Base-by-base conservation (phyloP, 2,797 vertebrate genomes). In the Phalanger gymnotis region DNA sequence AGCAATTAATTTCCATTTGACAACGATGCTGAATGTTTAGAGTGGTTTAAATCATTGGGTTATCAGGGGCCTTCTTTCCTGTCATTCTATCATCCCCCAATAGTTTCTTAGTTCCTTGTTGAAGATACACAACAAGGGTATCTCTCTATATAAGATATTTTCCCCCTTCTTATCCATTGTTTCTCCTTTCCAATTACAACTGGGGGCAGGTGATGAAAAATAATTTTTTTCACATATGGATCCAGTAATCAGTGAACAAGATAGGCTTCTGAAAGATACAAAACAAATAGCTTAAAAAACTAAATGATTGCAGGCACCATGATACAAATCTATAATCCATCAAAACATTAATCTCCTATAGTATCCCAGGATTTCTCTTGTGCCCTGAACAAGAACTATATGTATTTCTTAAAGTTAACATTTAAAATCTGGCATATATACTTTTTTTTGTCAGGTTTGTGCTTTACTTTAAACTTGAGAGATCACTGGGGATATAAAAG, bases 401-500 rank as follows among this genome's bases (percentile, higher is more conserved):
- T 96, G 47, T 96, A 95, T 98, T 97, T 90, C 96, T 98, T 97
- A 97, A 98, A 97, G 97, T 91, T 96, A 96, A 66, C 58, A 97
- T 98, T 97, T 98, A 97, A 97, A 98, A 98, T 97, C 22, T 52
- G 97, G 94, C 92, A 56, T 91, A 95, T 93, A 96, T 34, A 97
- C 81, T 92, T 91, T 73, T 97, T 66, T 97, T 98, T 96, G 95
- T 98, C 87, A 95, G 95, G 94, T 54, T 94, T 98, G 91, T 96
- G 66, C 92, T 98, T 98, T 98, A 96, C 96, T 97, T 98, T 98
- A 98, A 98, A 98, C 96, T 97, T 92, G 89, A 96, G 98, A 96
- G 95, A 98, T 97, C 97, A 98, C 57, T 96, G 34, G 98, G 96
- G 97, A 98, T 98, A 97, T 98, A 97, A 98, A 98, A 98, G 97